Evolutionary conservation across 2,797 vertebrate genomes (phyloP).

Genomic region (Hemitrygon akajei): DNA sequence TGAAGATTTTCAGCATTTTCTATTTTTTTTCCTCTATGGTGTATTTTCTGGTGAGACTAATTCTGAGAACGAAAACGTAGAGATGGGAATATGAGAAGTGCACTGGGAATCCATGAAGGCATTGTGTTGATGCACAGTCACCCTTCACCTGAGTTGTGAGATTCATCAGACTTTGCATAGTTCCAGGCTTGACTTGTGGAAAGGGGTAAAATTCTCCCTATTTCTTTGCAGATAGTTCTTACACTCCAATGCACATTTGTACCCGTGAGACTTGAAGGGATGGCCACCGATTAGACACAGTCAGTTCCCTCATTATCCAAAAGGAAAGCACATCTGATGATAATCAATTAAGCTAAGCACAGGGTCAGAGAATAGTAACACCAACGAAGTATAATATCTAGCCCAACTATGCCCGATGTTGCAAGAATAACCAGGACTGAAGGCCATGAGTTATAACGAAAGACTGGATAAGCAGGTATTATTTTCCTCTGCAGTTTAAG

Average conservation of each 20-base stretch:
- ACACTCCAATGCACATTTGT: not conserved
- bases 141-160: not conserved
- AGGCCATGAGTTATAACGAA: no score
- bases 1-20: no score
- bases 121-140: no score
- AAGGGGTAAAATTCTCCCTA: not conserved
- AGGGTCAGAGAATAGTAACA: not conserved
- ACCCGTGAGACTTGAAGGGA: not conserved
- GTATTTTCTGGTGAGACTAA: not conserved
- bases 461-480: no score
- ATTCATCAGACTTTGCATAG: not conserved
- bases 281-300: not conserved
- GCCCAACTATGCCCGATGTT: not conserved
- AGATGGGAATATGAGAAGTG: not conserved
- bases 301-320: not conserved
- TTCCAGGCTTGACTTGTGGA: not conserved
- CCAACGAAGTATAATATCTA: not conserved
- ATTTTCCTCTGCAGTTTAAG: no score
- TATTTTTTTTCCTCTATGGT: no score
- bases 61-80: not conserved
- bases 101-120: not conserved
- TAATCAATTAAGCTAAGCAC: no score
- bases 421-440: no score
- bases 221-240: not conserved
- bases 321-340: not conserved